These are phyloP conservation scores for Eupithecia inturbata DNA, from an alignment of 2,888 invertebrate genomes.

Conservation along the genomic window DNA sequence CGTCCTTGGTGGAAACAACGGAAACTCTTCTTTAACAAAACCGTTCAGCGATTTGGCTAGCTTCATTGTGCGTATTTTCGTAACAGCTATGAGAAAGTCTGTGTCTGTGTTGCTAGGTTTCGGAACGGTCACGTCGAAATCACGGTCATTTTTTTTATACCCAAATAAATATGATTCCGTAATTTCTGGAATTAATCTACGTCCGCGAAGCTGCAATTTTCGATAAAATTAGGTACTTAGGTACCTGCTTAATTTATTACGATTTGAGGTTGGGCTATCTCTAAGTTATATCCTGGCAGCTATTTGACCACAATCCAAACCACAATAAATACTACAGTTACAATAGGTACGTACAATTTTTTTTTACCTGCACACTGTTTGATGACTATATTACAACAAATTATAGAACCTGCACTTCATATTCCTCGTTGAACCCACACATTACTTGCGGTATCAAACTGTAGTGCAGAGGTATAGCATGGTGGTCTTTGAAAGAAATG, in stretches of 20 bases:
- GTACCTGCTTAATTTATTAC: not conserved
- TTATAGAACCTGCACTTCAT: conserved; percentile 61
- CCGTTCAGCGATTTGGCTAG: conserved; percentile 60
- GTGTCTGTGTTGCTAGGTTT: conserved; percentile 43
- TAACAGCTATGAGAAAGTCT: conserved; percentile 67
- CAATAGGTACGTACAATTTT: too few species aligned
- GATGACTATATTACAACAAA: not conserved
- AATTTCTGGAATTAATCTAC: conserved; percentile 33
- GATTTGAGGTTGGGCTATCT: not conserved
- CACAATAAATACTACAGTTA: not conserved
- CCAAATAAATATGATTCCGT: conserved; percentile 59
- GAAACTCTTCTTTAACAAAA: conserved; percentile 65
- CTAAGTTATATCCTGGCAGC: too few species aligned
- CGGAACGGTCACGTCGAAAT: conserved; percentile 50
- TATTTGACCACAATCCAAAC: not conserved
- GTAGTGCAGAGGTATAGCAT: conserved; percentile 53
- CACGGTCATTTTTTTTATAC: conserved; percentile 58
- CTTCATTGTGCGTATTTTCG: conserved; percentile 63
- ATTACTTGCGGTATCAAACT: conserved; percentile 49
- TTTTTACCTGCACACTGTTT: not conserved
- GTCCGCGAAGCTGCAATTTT: conserved; percentile 62
- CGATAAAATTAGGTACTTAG: conserved; percentile 7
- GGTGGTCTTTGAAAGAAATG: conserved; percentile 62
- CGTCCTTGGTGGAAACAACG: conserved; percentile 63
- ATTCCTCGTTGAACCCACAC: conserved; percentile 56